These are phyloP conservation scores for Lepas anatifera DNA, from an alignment of 2,888 invertebrate species.

Conservation along the genomic window DNA sequence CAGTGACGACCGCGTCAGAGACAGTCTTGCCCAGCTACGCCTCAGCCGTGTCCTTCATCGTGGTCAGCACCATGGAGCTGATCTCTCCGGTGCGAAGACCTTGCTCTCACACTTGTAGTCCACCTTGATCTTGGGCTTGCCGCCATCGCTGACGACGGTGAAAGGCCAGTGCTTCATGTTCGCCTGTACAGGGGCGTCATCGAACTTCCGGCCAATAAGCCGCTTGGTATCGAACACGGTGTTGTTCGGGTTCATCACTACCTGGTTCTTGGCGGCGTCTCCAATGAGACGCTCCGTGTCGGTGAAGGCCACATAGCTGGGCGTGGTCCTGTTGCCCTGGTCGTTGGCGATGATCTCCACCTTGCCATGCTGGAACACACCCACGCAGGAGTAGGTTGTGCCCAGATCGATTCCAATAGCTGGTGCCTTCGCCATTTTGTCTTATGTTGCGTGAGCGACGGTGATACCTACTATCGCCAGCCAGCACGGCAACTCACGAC, in stretches of 20 bases:
- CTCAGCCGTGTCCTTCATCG: conserved; percentile 58
- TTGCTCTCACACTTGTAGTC: conserved; percentile 79
- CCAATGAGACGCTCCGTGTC: conserved; percentile 27
- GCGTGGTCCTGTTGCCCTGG: conserved; percentile 33
- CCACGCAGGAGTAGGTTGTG: conserved; percentile 38
- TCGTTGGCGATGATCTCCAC: conserved; percentile 44
- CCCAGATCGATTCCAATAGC: conserved; percentile 40
- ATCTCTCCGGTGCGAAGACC: conserved; percentile 84
- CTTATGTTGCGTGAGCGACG: too few relatives aligned
- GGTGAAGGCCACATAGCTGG: conserved; percentile 35
- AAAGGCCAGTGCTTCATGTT: conserved; percentile 13
- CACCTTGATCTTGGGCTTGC: conserved; percentile 39
- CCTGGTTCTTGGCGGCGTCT: conserved; percentile 20
- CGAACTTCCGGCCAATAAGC: conserved; percentile 15
- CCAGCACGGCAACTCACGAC: too few relatives aligned
- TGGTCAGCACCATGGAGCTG: conserved; percentile 64
- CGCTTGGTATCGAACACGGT: conserved; percentile 18
- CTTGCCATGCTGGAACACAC: conserved; percentile 33
- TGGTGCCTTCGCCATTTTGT: conserved; percentile 29
- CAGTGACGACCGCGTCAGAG: conserved; percentile 75
- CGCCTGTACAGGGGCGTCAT: neutral
- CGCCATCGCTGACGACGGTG: conserved; percentile 14
- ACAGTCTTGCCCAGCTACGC: conserved; percentile 72
- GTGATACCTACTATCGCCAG: too few relatives aligned
- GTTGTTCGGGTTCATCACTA: conserved; percentile 17